A percentile compares a stretch with the other conserved stretches of the same genome.
Conservation (phyloP, 2,797 vertebrate species). For the Crypturellus tataupa region DNA sequence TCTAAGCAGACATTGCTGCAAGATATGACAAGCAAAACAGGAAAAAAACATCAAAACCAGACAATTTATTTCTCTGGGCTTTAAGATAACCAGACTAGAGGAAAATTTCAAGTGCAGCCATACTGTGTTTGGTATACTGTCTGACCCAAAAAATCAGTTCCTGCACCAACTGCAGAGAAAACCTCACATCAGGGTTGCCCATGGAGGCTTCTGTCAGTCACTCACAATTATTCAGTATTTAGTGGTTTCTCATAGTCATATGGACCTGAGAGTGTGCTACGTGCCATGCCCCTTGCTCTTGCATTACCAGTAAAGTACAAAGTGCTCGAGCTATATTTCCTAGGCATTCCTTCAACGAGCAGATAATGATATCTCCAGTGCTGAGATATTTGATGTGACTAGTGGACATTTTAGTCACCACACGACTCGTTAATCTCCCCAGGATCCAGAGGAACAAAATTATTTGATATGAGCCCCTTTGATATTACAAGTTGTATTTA, state of each 20-base stretch:
- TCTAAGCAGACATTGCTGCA: conserved; percentile 38
- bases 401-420: conserved; percentile 65
- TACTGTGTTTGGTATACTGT: conserved; percentile 33
- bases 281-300: background rate
- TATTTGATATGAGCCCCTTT: conserved; percentile 80
- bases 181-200: background rate
- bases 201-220: conserved; percentile 45
- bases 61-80: conserved; percentile 53
- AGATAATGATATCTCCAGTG: conserved; percentile 47
- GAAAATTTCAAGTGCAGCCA: conserved; percentile 31
- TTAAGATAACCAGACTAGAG: conserved; percentile 50
- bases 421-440: conserved; percentile 73
- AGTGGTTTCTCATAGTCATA: conserved; percentile 6
- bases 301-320: conserved; percentile 28
- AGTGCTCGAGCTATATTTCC: conserved; percentile 13
- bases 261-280: background rate
- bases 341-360: conserved; percentile 38
- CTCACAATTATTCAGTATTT: conserved; percentile 17
- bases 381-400: conserved; percentile 48
- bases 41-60: background rate
- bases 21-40: background rate
- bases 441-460: conserved; percentile 75
- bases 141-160: conserved; percentile 44
- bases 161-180: conserved; percentile 27
- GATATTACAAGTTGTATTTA: conserved; percentile 82